Percentiles rank a stretch among this genome's conserved stretches.
Evolutionary conservation across 2,888 invertebrate species (phyloP).

Genomic region (Epistrophe grossulariae): DNA sequence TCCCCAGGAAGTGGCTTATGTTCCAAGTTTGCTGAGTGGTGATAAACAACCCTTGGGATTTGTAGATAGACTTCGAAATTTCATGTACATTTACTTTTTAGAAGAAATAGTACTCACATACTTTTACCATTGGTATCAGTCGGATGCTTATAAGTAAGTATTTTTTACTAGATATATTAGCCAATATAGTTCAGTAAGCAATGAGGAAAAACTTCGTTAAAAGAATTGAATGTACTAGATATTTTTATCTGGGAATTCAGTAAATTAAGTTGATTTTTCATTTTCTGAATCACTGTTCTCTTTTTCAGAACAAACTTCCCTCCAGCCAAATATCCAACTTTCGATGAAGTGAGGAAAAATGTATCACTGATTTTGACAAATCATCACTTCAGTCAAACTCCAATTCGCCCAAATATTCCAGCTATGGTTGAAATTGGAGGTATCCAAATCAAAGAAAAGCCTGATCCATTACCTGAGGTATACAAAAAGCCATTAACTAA

Average conservation of each 20-base stretch:
- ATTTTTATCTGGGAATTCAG: no score
- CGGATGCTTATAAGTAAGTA: slow-evolving; percentile 37
- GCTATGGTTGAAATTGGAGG: slow-evolving; percentile 80
- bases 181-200: no score
- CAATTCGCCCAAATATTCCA: slow-evolving; percentile 79
- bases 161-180: no score
- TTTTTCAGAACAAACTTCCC: slow-evolving; percentile 77
- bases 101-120: neutral
- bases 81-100: slow-evolving; percentile 21
- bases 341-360: slow-evolving; percentile 78
- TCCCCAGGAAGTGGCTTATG: slow-evolving; percentile 78
- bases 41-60: slow-evolving; percentile 78
- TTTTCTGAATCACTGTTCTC: no score
- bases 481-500: neutral
- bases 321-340: slow-evolving; percentile 78
- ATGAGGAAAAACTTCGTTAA: no score
- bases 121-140: neutral
- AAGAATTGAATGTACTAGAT: no score
- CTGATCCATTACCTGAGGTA: slow-evolving; percentile 78
- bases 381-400: slow-evolving; percentile 78
- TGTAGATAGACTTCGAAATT: slow-evolving; percentile 77
- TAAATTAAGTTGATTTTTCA: no score
- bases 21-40: slow-evolving; percentile 77
- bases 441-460: slow-evolving; percentile 79
- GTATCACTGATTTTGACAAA: slow-evolving; percentile 79